Base-by-base conservation (phyloP, 2,888 invertebrate genomes). In the Hypselothyrea guttata region DNA sequence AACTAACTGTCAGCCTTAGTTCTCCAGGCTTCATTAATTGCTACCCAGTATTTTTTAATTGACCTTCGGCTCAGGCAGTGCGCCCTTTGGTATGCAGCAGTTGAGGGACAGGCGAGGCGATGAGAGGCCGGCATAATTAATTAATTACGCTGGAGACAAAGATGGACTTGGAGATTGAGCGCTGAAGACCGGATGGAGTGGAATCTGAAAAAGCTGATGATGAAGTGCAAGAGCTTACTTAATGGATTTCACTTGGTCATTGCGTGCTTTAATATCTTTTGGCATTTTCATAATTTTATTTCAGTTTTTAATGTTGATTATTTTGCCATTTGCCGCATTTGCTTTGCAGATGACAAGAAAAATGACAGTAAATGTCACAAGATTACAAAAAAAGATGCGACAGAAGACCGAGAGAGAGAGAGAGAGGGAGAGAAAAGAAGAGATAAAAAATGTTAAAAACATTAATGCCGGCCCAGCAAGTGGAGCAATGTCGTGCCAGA, bases 401-500 rank as follows among this genome's bases (percentile, higher is more conserved):
- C n/a, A 13, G 27, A n/a, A 30, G 15, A 16, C 7, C 30, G 33
- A 16, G 11, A 22, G 7, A 27, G 7, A 13, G 40, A 44, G 16
- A 48, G 16, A 45, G 11, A 49, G 8, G 27, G 31, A 27, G 22
- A 30, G n/a, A 9, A 5, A 27, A 34, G 34, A 15, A 12, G 34
- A 15, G 13, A 28, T 18, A 34, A 30, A 45, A 16, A 44, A 51
- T 59, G 54, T 57, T 58, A 67, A 45, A 68, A 52, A 55, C 64
- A 61, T 75, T 27, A 68, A 55, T 28, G 69, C 59, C 54, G 60
- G 42, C 15, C 54, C 51, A 22, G 65, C 75, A 78, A 84, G 82
- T 78, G 75, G 78, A 82, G 84, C 78, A 78, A 77, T 78, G 84
- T 84, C 84, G 82, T 84, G 78, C 64, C 65, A 65, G 53, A 47